phyloP scores from a whole-genome alignment of 1,140 invertebrate genomes.

The Plectus sambesii region DNA sequence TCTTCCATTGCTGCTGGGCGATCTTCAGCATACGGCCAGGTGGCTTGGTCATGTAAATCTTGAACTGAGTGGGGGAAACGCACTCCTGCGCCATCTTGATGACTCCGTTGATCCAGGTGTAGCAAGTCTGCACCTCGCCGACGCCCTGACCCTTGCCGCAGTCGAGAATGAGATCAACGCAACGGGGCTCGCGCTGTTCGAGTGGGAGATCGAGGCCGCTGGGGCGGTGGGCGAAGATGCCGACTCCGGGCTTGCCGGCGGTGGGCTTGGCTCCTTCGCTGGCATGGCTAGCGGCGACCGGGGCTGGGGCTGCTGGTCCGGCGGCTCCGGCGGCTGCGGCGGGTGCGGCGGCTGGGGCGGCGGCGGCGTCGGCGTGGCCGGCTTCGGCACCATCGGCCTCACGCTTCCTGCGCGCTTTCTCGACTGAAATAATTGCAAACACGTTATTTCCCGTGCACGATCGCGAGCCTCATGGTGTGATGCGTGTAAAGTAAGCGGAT shows the following conservation, averaged over 20 bases:
- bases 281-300: too few relatives aligned
- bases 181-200: slow-evolving; percentile 9
- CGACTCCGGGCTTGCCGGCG: background rate
- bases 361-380: too few relatives aligned
- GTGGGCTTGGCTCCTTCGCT: background rate
- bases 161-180: slow-evolving; percentile 12
- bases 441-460: too few relatives aligned
- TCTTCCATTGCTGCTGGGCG: slow-evolving; percentile 7
- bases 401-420: too few relatives aligned
- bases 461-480: too few relatives aligned
- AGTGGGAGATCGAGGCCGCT: background rate
- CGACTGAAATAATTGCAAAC: too few relatives aligned
- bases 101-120: slow-evolving; percentile 11
- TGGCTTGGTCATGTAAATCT: slow-evolving; percentile 6
- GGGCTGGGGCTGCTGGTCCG: too few relatives aligned
- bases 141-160: slow-evolving; percentile 3
- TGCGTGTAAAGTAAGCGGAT: too few relatives aligned
- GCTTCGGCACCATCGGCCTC: too few relatives aligned
- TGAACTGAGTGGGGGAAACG: slow-evolving; percentile 4
- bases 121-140: slow-evolving; percentile 10
- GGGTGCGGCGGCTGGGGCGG: too few relatives aligned
- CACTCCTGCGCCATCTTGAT: slow-evolving; percentile 11
- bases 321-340: too few relatives aligned
- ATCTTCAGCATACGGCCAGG: slow-evolving; percentile 6
- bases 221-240: background rate